Evolutionary conservation across 1,140 invertebrate species (phyloP), one percentile per base, ranked within the genome.

Genomic region (Chironomus striatipennis): DNA sequence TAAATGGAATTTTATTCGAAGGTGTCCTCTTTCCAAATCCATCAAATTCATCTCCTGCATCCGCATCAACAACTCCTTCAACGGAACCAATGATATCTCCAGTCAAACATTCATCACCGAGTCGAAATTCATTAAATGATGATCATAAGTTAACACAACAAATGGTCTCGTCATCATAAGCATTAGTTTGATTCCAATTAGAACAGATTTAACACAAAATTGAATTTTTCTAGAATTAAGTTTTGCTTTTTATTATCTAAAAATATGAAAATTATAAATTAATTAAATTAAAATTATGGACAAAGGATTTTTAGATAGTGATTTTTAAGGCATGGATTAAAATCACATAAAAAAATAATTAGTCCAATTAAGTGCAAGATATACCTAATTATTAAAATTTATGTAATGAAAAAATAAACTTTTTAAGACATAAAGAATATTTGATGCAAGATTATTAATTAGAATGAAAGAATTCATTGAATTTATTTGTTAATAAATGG

Each of bases 1-100:
- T 99, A 64, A 98, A 99, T 81, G 97, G 97, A 43, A 89, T 93
- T 15, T 90, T 90, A 79, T 97, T 96, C 79, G 91, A 95, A 83
- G 94, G 94, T 10, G 90, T 96, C 12, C 85, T 96, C 1, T 93
- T 94, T 82, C 92, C 93, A 65, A 90, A 92, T 81, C 82, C 80
- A 4, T 83, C 84, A 47, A 81, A 83, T 73, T 85, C 85, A 74
- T 85, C 85, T 74, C 85, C 85, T 79, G 84, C 83, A 72, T 83
- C 84, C n/a, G 8, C 18, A 24, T 5, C 74, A 15, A 42, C 73
- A 43, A 75, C 64, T 42, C 17, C 24, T 70, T 73, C 70, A 8
- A 73, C 64, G 2, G 43, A 74, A 12, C 65, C 65, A 70, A 70
- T 70, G 65, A 21, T 70, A 21, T 70, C 65, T 7, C 65, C 65